Percentiles rank a stretch among this genome's conserved stretches.
Evolutionary conservation across 2,797 vertebrate genomes (phyloP).

Genomic region (Gambelia wislizenii): DNA sequence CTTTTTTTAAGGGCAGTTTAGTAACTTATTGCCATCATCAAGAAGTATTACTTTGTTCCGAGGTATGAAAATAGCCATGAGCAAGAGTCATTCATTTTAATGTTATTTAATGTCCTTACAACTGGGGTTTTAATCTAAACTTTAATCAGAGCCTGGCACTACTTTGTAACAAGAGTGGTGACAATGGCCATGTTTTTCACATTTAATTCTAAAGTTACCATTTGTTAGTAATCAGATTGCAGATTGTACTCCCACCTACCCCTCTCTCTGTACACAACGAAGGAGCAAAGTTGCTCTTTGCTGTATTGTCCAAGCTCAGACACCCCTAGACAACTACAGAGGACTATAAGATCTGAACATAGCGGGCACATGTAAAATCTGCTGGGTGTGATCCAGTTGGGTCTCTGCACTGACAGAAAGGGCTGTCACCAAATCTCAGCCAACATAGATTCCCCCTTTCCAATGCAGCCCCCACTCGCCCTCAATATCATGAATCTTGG

Average conservation of each 20-base stretch:
- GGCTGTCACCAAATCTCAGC: too few species aligned
- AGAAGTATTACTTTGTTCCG: constrained; percentile 81
- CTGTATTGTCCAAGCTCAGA: not conserved
- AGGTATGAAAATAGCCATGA: constrained; percentile 80
- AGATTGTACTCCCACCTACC: too few species aligned
- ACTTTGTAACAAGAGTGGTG: constrained; percentile 63
- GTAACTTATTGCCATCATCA: constrained; percentile 86
- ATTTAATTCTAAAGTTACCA: constrained; percentile 66
- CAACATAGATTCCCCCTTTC: too few species aligned
- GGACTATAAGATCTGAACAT: not conserved
- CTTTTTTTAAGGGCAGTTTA: constrained; percentile 84
- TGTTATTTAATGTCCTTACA: constrained; percentile 78
- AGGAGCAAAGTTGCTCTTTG: not conserved
- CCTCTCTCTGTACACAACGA: not conserved
- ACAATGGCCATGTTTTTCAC: constrained; percentile 56
- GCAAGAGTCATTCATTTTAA: constrained; percentile 81
- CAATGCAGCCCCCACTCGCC: too few species aligned
- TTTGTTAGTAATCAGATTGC: constrained; percentile 53
- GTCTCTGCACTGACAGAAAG: not conserved
- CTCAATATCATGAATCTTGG: too few species aligned
- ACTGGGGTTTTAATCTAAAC: constrained; percentile 74
- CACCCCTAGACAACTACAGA: too few species aligned
- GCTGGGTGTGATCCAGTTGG: not conserved
- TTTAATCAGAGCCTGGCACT: constrained; percentile 79
- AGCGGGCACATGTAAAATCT: not conserved